A percentile compares a stretch with the other conserved stretches of the same genome.
Conservation (phyloP, 2,797 vertebrate genomes). For the Syndactyla subalaris region DNA sequence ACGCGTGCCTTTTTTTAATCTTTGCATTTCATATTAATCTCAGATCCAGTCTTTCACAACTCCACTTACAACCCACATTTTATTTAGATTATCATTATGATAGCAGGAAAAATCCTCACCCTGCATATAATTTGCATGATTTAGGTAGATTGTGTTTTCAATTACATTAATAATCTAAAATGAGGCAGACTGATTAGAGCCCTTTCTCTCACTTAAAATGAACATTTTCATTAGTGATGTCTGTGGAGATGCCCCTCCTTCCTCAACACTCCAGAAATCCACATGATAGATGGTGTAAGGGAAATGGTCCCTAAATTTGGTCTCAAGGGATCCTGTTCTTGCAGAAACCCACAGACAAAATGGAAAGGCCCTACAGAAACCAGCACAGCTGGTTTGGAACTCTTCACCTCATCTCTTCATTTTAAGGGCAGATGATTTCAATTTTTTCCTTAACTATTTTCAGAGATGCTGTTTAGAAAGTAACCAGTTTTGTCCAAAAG, state of each 20-base stretch:
- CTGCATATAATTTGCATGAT: constrained; percentile 69
- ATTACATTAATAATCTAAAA: constrained; percentile 68
- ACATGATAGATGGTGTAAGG: background rate
- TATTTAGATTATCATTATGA: constrained; percentile 70
- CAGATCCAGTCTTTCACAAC: constrained; percentile 55
- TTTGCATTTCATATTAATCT: constrained; percentile 65
- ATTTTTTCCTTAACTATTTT: background rate
- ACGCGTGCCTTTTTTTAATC: background rate
- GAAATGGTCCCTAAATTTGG: background rate
- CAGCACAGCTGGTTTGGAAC: background rate
- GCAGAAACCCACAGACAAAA: background rate
- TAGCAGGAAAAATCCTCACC: constrained; percentile 31
- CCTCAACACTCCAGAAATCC: background rate
- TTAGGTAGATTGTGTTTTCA: constrained; percentile 68
- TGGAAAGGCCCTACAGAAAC: background rate
- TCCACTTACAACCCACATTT: constrained; percentile 55
- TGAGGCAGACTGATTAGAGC: constrained; percentile 54
- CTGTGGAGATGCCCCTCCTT: background rate
- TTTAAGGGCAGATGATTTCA: accelerated
- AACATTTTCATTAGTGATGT: constrained; percentile 5
- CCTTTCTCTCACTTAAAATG: constrained; percentile 50
- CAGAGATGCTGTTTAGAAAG: background rate
- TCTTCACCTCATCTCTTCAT: background rate
- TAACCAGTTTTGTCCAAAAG: background rate
- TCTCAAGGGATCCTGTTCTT: background rate